Conservation (phyloP, 2,888 invertebrate genomes). For the Leptinotarsa tumamoca region DNA sequence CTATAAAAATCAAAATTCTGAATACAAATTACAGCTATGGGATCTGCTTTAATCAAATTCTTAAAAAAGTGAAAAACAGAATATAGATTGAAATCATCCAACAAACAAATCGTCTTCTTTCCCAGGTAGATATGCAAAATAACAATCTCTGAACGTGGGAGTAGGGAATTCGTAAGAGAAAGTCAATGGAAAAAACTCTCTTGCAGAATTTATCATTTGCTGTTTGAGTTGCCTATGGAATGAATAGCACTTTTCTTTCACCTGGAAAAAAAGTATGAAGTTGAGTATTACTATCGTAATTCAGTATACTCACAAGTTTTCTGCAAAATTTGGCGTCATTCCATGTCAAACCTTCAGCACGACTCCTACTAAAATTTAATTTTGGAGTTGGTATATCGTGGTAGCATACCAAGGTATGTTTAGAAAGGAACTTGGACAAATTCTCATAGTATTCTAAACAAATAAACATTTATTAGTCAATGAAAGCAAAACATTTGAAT, state of each 20-base stretch:
- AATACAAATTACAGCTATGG: too few species aligned
- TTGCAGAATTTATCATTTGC: slow-evolving; percentile 54
- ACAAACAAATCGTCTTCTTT: slow-evolving; percentile 58
- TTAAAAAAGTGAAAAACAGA: too few species aligned
- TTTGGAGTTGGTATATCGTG: slow-evolving; percentile 35
- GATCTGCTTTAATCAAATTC: too few species aligned
- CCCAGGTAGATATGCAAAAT: slow-evolving; percentile 60
- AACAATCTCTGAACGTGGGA: slow-evolving; percentile 58
- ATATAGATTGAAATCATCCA: slow-evolving; percentile 10
- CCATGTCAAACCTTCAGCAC: slow-evolving; percentile 54
- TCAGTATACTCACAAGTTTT: slow-evolving; percentile 27
- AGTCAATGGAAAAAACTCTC: slow-evolving; percentile 61
- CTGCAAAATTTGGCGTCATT: slow-evolving; percentile 45
- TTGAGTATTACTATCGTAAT: slow-evolving; percentile 6
- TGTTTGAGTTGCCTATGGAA: slow-evolving; percentile 56
- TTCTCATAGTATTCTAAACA: slow-evolving; percentile 42
- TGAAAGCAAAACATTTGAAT: too few species aligned
- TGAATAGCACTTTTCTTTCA: slow-evolving; percentile 37
- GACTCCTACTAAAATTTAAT: slow-evolving; percentile 44
- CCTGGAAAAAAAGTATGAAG: slow-evolving; percentile 33
- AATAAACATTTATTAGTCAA: neutral
- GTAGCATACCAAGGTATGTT: slow-evolving; percentile 53
- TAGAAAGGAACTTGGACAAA: slow-evolving; percentile 46
- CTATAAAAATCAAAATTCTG: too few species aligned
- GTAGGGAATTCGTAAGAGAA: slow-evolving; percentile 60